phyloP scores from a whole-genome alignment of 53 echinoderm and acorn worm species.

The Hippasteria phrygiana region DNA sequence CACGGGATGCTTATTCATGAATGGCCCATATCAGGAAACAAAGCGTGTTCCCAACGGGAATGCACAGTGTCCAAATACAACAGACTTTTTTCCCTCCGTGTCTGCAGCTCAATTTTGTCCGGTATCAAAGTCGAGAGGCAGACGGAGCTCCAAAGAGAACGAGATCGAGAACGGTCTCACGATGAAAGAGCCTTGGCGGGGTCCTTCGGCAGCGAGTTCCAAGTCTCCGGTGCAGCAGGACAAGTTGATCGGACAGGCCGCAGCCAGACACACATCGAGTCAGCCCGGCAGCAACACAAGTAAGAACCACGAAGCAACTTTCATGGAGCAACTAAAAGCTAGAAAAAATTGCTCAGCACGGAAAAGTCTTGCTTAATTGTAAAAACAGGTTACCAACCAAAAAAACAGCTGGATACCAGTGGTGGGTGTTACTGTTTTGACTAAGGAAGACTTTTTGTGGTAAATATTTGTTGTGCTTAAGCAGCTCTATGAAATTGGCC shows the following conservation, averaged over 20 bases:
- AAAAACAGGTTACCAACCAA: too few species aligned
- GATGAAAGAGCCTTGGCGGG: conserved; percentile 17
- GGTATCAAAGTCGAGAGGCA: conserved; percentile 75
- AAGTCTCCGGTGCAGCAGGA: background rate
- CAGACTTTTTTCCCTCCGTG: background rate
- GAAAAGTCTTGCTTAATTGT: too few species aligned
- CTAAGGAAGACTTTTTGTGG: too few species aligned
- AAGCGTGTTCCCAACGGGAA: too few species aligned
- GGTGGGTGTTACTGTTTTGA: too few species aligned
- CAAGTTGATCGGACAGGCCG: background rate
- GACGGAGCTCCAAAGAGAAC: conserved; percentile 35
- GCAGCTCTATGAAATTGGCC: too few species aligned
- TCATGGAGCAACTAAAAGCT: background rate
- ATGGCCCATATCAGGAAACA: too few species aligned
- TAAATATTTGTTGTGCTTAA: too few species aligned
- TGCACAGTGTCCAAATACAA: too few species aligned
- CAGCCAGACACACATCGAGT: conserved; percentile 2
- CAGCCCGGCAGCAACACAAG: conserved; percentile 68
- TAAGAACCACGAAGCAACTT: conserved; percentile 23
- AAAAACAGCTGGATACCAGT: too few species aligned
- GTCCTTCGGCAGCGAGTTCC: conserved; percentile 15
- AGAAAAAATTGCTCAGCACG: too few species aligned
- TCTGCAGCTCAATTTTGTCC: conserved; percentile 69
- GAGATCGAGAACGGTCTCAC: background rate
- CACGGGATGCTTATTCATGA: too few species aligned